Base-by-base conservation (phyloP, 1,140 invertebrate species). In the Monomorium pharaonis region DNA sequence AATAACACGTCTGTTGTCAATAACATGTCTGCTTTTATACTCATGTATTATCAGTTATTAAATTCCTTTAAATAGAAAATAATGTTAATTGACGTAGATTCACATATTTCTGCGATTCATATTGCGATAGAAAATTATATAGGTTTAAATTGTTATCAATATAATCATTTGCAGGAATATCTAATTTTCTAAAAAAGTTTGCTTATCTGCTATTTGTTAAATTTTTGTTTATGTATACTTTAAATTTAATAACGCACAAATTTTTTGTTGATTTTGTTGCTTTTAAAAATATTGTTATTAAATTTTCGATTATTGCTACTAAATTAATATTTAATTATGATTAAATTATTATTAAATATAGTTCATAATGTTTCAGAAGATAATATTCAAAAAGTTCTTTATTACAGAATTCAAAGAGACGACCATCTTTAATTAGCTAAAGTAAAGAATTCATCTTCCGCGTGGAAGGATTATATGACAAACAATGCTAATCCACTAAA, bases 401-500 rank as follows among this genome's bases (percentile, higher is more conserved):
- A 56, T 51, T 33, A 72, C 6, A n/a, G 30, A 12, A 47, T 9
- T 0, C 12, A 12, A 33, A 56, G 42, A 12, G 33, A 18, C 9
- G 60, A 33, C 18, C 44, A n/a, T 21, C 37, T 80, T 67, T 37
- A 37, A 12, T 7, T 42, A 27, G 27, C 21, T 67, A 37, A n/a
- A n/a, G 37, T 37, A 7, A 37, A 80, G 54, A 80, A 65, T 80
- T 67, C 9, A 62, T 65, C 44, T 54, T 18, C 27, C 12, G 27
- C 24, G 37, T 37, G 30, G 9, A 51, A 63, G 47, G 60, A 80
- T 80, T 77, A 63, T 44, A 16, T 58, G 30, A 51, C 27, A 80
- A 80, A 56, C 47, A 49, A 80, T 69, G 56, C n/a, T 80, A 54
- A 69, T 80, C 21, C 33, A n/a, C 4, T 63, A 3, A 30, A 30